Percentiles rank a stretch among this genome's conserved stretches.
These are phyloP conservation scores for Prorops nasuta DNA, from an alignment of 1,140 invertebrate species.

Conservation along the genomic window DNA sequence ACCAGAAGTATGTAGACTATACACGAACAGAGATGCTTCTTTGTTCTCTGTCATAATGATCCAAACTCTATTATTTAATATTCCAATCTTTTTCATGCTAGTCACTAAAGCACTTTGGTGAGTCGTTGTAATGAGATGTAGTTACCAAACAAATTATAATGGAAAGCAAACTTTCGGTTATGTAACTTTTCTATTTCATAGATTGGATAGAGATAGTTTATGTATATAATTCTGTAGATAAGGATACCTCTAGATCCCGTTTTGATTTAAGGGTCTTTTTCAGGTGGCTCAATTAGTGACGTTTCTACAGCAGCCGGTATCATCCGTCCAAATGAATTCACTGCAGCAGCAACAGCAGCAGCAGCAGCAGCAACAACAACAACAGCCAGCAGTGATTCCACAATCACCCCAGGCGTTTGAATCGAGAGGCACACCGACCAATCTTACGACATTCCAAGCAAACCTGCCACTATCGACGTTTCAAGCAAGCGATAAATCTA, in stretches of 20 bases:
- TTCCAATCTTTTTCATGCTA: constrained; percentile 41
- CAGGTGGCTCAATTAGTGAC: constrained; percentile 66
- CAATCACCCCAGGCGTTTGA: constrained; percentile 34
- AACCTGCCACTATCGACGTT: constrained; percentile 47
- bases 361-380: constrained; percentile 28
- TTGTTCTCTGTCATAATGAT: background rate
- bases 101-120: constrained; percentile 49
- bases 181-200: too few species aligned
- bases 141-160: too few species aligned
- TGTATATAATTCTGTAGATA: too few species aligned
- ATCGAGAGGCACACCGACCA: constrained; percentile 40
- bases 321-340: constrained; percentile 22
- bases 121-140: too few species aligned
- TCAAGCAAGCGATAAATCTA: constrained; percentile 51
- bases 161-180: too few species aligned
- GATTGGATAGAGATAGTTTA: too few species aligned
- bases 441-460: constrained; percentile 52
- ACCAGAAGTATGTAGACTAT: constrained; percentile 50
- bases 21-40: background rate
- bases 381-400: constrained; percentile 28
- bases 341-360: constrained; percentile 18
- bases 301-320: constrained; percentile 62
- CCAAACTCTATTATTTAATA: constrained; percentile 12
- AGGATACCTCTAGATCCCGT: background rate
- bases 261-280: constrained; percentile 8